Evolutionary conservation across 1,140 invertebrate species (phyloP), one percentile per base, ranked within the genome.

Genomic region (Bombyx mandarina): DNA sequence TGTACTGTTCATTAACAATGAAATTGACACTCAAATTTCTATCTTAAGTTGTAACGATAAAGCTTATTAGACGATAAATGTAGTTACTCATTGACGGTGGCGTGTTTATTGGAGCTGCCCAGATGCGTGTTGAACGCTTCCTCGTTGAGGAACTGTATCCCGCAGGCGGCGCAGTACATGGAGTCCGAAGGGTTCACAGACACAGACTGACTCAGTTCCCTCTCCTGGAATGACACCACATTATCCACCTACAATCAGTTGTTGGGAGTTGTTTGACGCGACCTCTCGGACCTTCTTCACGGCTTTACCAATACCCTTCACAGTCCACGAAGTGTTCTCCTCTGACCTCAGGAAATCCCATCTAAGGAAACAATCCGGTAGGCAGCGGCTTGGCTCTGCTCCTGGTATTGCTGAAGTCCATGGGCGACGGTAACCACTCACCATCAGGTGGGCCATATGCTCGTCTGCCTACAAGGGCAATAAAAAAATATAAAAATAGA

Each of bases 71-170:
- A 18, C n/a, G 2, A n/a, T 51, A 51, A 18, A 22, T 7, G 18
- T 50, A 69, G 77, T 80, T 42, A 86, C 83, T 66, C 12, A 26
- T 82, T 84, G 43, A 65, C 79, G 3, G 65, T 60, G 3, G 72
- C 62, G 46, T 86, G 81, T 43, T 83, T 86, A 53, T 69, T 79
- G 12, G 83, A 86, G 58, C 77, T 82, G 12, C 80, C 80, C 18
- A 86, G 71, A 48, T 84, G 83, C 0, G 75, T 82, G 18, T 57
- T 52, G 59, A 65, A 86, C 2, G 81, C 83, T 1, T 52, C 59
- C 8, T 73, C 66, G 44, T 62, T 70, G 0, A 71, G 57, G 63
- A 86, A 84, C 52, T 75, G 76, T 0, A 86, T 54, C 18, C 63
- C 48, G 57, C 83, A 86, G 45, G 80, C 81, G 0, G 65, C 63